These are phyloP conservation scores for Drosophila arizonae DNA, from an alignment of 1,140 invertebrate species.

Conservation along the genomic window DNA sequence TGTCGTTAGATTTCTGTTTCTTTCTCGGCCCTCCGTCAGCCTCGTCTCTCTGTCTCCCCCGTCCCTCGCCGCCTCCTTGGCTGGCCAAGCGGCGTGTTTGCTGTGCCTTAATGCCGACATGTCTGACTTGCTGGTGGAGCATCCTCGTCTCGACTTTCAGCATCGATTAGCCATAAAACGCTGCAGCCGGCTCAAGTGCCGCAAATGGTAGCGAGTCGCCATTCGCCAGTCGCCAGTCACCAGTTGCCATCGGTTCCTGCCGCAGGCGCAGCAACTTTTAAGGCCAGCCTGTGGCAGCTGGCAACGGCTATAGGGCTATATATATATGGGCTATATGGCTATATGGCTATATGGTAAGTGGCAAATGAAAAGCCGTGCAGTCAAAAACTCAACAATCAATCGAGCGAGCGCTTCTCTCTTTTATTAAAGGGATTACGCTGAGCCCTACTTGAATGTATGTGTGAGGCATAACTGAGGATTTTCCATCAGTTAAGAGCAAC, in stretches of 20 bases:
- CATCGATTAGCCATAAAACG: constrained; percentile 69
- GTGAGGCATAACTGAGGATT: not conserved
- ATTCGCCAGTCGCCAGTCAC: too few species aligned
- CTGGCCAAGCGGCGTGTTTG: constrained; percentile 29
- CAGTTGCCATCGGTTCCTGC: not conserved
- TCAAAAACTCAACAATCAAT: constrained; percentile 16
- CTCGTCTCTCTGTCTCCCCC: not conserved
- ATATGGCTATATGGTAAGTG: constrained; percentile 4
- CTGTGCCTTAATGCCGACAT: constrained; percentile 7
- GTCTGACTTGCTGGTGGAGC: constrained; percentile 21
- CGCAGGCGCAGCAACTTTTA: constrained; percentile 29
- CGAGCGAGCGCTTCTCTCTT: not conserved
- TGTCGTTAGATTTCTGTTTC: constrained; percentile 68
- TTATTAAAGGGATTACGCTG: not conserved
- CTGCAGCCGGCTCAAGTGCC: constrained; percentile 37
- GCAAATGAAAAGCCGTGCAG: constrained; percentile 16
- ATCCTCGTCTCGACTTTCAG: constrained; percentile 62
- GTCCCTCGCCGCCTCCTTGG: constrained; percentile 3
- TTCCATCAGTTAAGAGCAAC: not conserved
- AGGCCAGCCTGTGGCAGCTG: not conserved
- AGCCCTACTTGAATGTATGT: not conserved
- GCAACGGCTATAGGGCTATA: not conserved
- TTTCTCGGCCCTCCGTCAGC: not conserved
- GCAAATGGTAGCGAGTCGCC: constrained; percentile 16
- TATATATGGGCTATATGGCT: not conserved